A percentile compares a stretch with the other conserved stretches of the same genome.
Evolutionary conservation across 2,797 vertebrate species (phyloP).

Genomic region (Oreochromis mossambicus): DNA sequence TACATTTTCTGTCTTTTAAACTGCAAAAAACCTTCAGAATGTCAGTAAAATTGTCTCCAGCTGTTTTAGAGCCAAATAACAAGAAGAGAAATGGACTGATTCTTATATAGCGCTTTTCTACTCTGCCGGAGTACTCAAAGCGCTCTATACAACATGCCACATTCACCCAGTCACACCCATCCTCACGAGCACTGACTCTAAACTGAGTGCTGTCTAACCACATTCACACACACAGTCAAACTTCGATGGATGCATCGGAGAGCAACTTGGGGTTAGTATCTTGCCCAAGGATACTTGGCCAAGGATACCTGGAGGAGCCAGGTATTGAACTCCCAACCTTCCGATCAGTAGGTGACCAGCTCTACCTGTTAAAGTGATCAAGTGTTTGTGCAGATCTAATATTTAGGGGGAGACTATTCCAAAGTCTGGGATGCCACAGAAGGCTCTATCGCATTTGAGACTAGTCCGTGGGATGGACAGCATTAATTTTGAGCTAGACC

Average conservation of each 20-base stretch:
- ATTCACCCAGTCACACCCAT: background rate
- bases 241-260: accelerated
- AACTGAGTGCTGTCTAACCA: background rate
- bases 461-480: background rate
- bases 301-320: background rate
- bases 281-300: background rate
- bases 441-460: accelerated
- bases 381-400: background rate
- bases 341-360: background rate
- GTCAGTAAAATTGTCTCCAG: background rate
- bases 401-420: accelerated
- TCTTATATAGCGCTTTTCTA: accelerated
- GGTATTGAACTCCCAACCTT: background rate
- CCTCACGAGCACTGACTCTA: background rate
- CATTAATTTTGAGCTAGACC: background rate
- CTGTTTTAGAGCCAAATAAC: background rate
- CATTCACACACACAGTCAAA: background rate
- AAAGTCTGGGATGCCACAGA: background rate
- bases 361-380: background rate
- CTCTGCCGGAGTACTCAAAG: background rate
- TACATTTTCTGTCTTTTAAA: background rate
- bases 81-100: background rate
- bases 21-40: background rate
- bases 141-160: background rate
- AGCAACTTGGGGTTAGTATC: background rate